Evolutionary conservation across 2,113 vertebrate species (phyloP).

Genomic region (Lonchura striata): DNA sequence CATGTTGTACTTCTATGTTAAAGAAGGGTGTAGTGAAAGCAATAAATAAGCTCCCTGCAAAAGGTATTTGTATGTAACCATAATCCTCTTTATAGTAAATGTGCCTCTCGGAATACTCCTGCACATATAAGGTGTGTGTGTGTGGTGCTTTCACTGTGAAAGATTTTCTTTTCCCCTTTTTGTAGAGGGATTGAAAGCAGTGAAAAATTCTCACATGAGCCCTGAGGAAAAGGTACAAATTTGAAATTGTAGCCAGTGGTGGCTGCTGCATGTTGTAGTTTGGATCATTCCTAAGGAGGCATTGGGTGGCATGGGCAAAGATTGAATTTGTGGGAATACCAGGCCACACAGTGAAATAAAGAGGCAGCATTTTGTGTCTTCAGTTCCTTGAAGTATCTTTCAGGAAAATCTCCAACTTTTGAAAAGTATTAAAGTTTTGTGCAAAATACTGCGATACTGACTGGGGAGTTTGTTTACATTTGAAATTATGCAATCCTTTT

Average conservation of each 20-base stretch:
- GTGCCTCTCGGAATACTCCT: neutral
- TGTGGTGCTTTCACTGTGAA: neutral
- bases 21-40: neutral
- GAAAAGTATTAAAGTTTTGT: neutral
- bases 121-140: accelerated
- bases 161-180: neutral
- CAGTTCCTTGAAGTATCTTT: neutral
- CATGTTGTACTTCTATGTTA: neutral
- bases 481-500: neutral
- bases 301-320: neutral
- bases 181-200: neutral
- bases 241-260: neutral
- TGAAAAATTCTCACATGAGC: neutral
- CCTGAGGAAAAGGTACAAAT: neutral
- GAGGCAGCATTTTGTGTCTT: neutral
- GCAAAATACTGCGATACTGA: neutral
- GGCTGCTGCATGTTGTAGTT: neutral
- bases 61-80: neutral
- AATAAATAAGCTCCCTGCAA: neutral
- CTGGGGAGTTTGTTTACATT: neutral
- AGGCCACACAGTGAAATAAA: neutral
- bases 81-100: neutral
- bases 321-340: neutral
- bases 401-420: neutral
- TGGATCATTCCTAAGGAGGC: neutral